Conservation (phyloP, 37 sponge, comb jelly and placozoan species). For the Ephydatia muelleri region DNA sequence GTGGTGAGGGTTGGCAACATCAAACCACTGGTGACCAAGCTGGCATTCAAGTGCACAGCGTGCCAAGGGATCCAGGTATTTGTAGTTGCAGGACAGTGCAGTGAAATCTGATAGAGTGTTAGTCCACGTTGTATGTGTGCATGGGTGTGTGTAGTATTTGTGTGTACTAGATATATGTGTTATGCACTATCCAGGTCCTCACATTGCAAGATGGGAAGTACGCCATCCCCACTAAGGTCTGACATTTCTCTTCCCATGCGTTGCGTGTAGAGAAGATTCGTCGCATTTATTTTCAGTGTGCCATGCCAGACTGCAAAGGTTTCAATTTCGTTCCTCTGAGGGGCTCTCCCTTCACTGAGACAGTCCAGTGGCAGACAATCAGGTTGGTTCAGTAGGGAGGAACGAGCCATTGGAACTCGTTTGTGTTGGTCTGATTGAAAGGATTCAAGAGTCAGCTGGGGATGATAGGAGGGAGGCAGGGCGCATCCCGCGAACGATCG, state of each 20-base stretch:
- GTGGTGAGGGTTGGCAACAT: constrained; percentile 91
- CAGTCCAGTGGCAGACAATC: constrained; percentile 87
- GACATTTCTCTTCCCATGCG: background rate
- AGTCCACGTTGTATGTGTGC: background rate
- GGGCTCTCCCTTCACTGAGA: constrained; percentile 77
- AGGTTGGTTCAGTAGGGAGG: constrained; percentile 23
- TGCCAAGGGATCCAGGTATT: constrained; percentile 62
- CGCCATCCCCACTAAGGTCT: constrained; percentile 77
- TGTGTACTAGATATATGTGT: background rate
- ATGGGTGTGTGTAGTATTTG: background rate
- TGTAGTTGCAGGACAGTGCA: background rate
- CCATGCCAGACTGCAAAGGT: constrained; percentile 58
- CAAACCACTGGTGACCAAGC: constrained; percentile 85
- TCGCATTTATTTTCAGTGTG: constrained; percentile 38
- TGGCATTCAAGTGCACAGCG: constrained; percentile 83
- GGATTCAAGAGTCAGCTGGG: constrained; percentile 79
- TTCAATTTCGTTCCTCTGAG: constrained; percentile 66
- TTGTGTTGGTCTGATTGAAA: background rate
- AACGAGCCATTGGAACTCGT: background rate
- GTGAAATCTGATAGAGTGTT: too few relatives aligned
- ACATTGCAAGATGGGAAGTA: constrained; percentile 90
- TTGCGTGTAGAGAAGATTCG: too few relatives aligned
- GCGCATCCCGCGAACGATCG: constrained; percentile 88
- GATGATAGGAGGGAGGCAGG: constrained; percentile 85
- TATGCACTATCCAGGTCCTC: constrained; percentile 31